Conservation (phyloP, 2,797 vertebrate species). For the Peromyscus nudipes region DNA sequence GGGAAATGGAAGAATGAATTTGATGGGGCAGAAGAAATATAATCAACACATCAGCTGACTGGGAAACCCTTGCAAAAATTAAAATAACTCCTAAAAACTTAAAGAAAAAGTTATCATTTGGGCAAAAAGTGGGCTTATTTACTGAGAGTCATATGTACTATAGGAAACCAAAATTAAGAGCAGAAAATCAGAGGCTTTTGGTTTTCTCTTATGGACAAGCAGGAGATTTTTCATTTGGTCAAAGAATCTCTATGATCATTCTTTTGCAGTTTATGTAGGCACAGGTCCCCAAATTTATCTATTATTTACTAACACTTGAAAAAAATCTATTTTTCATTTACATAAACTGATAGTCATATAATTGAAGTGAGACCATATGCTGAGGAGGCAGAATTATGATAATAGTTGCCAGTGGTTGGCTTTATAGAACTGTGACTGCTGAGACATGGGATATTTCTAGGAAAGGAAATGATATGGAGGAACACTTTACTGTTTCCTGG, state of each 20-base stretch:
- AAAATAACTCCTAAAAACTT: conserved; percentile 31
- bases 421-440: conserved; percentile 11
- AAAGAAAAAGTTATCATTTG: conserved; percentile 3
- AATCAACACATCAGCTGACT: not conserved
- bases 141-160: not conserved
- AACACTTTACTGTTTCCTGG: conserved; percentile 37
- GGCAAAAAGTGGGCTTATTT: conserved; percentile 19
- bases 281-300: not conserved
- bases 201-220: conserved; percentile 46
- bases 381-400: conserved; percentile 10
- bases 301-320: not conserved
- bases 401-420: not conserved
- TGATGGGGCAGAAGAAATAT: not conserved
- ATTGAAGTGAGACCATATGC: not conserved
- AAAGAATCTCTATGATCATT: not conserved
- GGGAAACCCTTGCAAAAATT: conserved; percentile 42
- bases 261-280: not conserved
- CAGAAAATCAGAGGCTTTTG: not conserved
- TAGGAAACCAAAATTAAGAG: conserved; percentile 19
- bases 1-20: not conserved
- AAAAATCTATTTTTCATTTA: conserved; percentile 5
- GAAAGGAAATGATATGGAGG: not conserved
- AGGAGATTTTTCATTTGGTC: conserved; percentile 19
- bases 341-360: conserved; percentile 2
- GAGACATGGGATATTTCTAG: not conserved